phyloP scores from a whole-genome alignment of 2,113 vertebrate species.

The Coregonus clupeaformis region DNA sequence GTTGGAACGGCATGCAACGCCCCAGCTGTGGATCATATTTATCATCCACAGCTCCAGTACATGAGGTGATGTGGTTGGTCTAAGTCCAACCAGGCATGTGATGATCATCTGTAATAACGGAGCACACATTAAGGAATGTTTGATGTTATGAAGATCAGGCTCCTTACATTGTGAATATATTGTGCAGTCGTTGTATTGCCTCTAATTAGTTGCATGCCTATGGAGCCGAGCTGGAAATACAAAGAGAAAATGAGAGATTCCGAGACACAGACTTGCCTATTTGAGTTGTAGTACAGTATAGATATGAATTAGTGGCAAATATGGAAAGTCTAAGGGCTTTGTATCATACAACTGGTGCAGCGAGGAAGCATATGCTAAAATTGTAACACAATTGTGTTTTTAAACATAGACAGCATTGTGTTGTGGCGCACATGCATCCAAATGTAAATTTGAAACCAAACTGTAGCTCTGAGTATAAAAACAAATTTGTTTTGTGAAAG shows the following conservation, averaged over 20 bases:
- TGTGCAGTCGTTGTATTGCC: constrained; percentile 3
- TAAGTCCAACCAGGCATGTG: not conserved
- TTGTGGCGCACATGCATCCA: no score
- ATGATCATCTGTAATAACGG: not conserved
- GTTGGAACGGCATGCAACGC: no score
- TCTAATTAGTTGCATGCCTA: constrained; percentile 18
- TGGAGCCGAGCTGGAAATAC: constrained; percentile 2
- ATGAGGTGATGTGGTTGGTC: no score
- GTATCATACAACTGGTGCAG: not conserved
- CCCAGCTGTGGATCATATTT: constrained; percentile 2
- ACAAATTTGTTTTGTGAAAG: no score
- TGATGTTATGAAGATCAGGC: not conserved
- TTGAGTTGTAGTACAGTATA: constrained; percentile 23
- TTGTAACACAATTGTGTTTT: not conserved
- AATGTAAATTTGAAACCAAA: no score
- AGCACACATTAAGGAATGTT: no score
- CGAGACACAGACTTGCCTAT: not conserved
- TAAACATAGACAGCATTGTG: not conserved
- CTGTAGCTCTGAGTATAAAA: no score
- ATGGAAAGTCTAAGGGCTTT: not conserved
- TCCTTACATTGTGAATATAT: not conserved
- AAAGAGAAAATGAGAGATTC: not conserved
- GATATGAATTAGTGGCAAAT: constrained; percentile 14
- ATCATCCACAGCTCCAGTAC: no score
- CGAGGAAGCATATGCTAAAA: not conserved